Evolutionary conservation across 2,888 invertebrate species (phyloP), one percentile per base, ranked within the genome.

Genomic region (Dorcus parallelipipedus): DNA sequence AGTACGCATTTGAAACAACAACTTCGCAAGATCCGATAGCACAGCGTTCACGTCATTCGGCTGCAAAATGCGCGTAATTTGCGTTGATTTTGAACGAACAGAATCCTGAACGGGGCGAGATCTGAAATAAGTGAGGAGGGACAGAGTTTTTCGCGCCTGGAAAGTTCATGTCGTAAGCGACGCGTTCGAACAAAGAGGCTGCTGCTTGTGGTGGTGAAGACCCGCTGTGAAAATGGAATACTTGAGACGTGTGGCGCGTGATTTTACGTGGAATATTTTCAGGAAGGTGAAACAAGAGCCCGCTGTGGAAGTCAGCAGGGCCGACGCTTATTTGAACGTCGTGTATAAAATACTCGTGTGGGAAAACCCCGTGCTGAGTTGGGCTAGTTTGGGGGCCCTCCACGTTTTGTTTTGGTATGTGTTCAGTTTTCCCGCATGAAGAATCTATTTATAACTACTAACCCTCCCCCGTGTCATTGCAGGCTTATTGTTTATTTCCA

Each of bases 371-470:
- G 64, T 71, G 43, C 59, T 75, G 20, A 79, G 75, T 59, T 69
- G 75, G 61, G 63, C 69, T 26, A 68, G 71, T 56, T 71, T 80
- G 63, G 67, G 76, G 58, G 63, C 72, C 51, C 66, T 77, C 38
- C 77, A 79, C 68, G 65, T 76, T 56, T 58, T 79, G 52, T 78
- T 78, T 66, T 78, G 78, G 80, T 79, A 72, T 71, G 77, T 72
- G 58, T 51, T 20, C 23, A 26, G 23, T 23, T 26, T 43, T 56
- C 17, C 43, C n/a, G 17, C 14, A 50, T 9, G 14, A 10, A 52
- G 3, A 20, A 41, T 43, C 39, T 42, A 41, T 52, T 23, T 23
- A 26, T 39, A 33, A 50, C 10, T 39, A 2, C 20, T 3, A 2
- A 47, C 10, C 6, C 26, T 1, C 26, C 26, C 26, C 26, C 9